These are phyloP conservation scores for Dicyrtomina minuta DNA, from an alignment of 2,888 invertebrate species.

Conservation along the genomic window DNA sequence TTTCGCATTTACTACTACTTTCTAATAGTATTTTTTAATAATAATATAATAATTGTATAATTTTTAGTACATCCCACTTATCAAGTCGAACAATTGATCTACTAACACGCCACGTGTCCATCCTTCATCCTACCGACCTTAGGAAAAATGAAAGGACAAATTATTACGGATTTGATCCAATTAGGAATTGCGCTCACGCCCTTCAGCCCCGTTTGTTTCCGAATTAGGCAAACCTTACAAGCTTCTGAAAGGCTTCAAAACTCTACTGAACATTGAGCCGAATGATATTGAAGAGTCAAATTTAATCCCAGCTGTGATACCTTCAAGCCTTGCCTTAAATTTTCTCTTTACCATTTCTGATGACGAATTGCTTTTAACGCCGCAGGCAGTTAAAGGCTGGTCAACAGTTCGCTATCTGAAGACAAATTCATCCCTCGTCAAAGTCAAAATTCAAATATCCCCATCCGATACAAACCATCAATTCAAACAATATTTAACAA, in stretches of 20 bases:
- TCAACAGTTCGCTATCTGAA: no score
- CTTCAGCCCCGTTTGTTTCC: slow-evolving; percentile 57
- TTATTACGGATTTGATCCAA: slow-evolving; percentile 53
- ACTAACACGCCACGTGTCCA: slow-evolving; percentile 43
- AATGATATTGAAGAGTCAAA: slow-evolving; percentile 77
- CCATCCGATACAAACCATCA: no score
- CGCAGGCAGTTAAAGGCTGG: slow-evolving; percentile 77
- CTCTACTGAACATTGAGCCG: slow-evolving; percentile 74
- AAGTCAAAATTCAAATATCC: no score
- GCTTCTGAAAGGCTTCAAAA: slow-evolving; percentile 74
- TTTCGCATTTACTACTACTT: neutral
- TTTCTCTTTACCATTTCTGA: slow-evolving; percentile 81
- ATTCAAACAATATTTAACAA: no score
- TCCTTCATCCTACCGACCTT: slow-evolving; percentile 37
- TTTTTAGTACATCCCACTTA: slow-evolving; percentile 41
- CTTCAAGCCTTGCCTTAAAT: no score
- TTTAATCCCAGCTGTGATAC: slow-evolving; percentile 75
- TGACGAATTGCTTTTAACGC: slow-evolving; percentile 73
- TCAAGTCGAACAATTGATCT: no score
- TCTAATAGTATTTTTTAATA: no score
- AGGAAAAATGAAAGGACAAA: slow-evolving; percentile 42
- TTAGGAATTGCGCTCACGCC: slow-evolving; percentile 63
- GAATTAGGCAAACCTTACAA: slow-evolving; percentile 55
- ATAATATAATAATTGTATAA: neutral
- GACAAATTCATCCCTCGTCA: no score